Evolutionary conservation across 2,888 invertebrate species (phyloP), one percentile per base, ranked within the genome.

Genomic region (Pristionchus japonicus): DNA sequence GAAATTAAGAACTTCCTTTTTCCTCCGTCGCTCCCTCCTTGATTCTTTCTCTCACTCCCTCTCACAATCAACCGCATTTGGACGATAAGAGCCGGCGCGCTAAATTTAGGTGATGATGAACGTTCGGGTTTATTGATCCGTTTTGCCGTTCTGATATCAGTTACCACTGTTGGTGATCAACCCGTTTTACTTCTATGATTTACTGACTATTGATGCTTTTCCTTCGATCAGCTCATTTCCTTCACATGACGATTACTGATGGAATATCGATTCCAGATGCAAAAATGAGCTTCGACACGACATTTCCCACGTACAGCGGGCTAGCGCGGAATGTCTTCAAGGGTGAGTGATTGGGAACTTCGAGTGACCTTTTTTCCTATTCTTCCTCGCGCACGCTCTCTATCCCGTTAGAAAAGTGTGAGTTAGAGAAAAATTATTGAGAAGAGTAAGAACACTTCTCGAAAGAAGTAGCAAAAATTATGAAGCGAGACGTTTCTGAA

Each of bases 231-330:
- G 34, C 37, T 34, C 17, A 17, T 74, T 7, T 1, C n/a, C n/a
- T n/a, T n/a, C n/a, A n/a, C n/a, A n/a, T n/a, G n/a, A 20, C 23
- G 70, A 64, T 64, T 64, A 64, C 31, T 27, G 31, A 64, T 64
- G 3, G 0, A 61, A n/a, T 64, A 34, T 64, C 64, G 11, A 31
- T 27, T 31, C 37, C 17, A 11, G 7, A 31, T 37, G 37, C 37
- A 7, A 74, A 23, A 43, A 77, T 77, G 77, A 77, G 47, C 77
- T 77, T 77, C 43, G 77, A 77, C 17, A 27, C 77, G 27, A n/a
- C 27, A 11, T 77, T 77, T 27, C 77, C 77, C 0, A 77, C 77
- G 27, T 77, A 47, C 43, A 77, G 77, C 27, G 77, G 37, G 3
- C 23, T 23, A n/a, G 43, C 77, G 9, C 11, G 77, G 13, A 77